Evolutionary conservation across 1,140 invertebrate genomes (phyloP).

Genomic region (Galendromus occidentalis): DNA sequence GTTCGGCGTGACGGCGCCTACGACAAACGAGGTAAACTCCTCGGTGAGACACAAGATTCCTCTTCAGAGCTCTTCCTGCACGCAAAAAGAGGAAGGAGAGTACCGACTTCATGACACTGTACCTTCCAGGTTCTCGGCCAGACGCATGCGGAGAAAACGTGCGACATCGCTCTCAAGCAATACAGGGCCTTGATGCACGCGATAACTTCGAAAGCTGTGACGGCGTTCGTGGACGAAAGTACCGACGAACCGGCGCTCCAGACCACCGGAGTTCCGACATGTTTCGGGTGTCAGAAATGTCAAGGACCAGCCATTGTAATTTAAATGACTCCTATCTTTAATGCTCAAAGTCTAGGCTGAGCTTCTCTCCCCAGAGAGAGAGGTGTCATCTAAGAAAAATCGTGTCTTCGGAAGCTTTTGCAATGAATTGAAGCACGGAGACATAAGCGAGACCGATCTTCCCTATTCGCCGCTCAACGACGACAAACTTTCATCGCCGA

Average conservation of each 20-base stretch:
- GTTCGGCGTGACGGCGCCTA: not conserved
- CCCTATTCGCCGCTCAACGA: too few relatives aligned
- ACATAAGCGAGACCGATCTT: too few relatives aligned
- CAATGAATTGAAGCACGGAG: too few relatives aligned
- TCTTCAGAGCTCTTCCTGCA: too few relatives aligned
- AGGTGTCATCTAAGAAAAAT: too few relatives aligned
- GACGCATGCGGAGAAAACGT: not conserved
- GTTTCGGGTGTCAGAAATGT: not conserved
- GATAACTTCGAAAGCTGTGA: not conserved
- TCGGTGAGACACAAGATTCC: too few relatives aligned
- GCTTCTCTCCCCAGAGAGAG: too few relatives aligned
- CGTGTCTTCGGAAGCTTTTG: too few relatives aligned
- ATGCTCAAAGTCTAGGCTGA: too few relatives aligned
- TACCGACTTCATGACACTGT: not conserved
- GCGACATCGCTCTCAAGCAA: conserved; percentile 1
- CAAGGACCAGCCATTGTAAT: not conserved
- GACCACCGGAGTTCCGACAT: not conserved
- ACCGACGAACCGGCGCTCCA: not conserved
- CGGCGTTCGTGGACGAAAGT: not conserved
- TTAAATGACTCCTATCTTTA: too few relatives aligned
- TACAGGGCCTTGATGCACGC: not conserved
- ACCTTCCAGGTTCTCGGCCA: not conserved
- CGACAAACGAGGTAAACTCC: not conserved
- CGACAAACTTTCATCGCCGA: too few relatives aligned
- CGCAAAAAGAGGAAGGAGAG: too few relatives aligned